A percentile compares a stretch with the other conserved stretches of the same genome.
phyloP scores from a whole-genome alignment of 2,113 vertebrate species.

The Poeciliopsis prolifica region DNA sequence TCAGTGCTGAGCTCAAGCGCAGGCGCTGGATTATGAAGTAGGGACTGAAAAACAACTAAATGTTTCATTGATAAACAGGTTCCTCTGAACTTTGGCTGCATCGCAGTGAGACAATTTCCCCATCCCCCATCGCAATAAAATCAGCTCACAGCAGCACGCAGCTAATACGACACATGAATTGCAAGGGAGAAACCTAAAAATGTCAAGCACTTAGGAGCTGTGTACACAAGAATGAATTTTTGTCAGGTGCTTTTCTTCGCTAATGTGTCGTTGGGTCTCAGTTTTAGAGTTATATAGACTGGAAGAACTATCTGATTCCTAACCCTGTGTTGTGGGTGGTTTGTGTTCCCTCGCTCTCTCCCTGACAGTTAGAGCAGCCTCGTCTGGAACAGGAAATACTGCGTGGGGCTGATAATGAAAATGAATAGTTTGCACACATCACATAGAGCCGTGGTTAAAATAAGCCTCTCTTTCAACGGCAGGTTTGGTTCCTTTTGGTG shows the following conservation, averaged over 20 bases:
- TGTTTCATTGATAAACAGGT: constrained; percentile 36
- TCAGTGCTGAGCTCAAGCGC: not conserved
- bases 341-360: constrained; percentile 15
- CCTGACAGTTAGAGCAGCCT: constrained; percentile 22
- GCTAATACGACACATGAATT: constrained; percentile 11
- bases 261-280: not conserved
- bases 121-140: constrained; percentile 49
- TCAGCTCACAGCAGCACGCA: constrained; percentile 7
- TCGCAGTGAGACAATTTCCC: constrained; percentile 18
- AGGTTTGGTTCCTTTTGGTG: not conserved
- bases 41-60: not conserved
- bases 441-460: not conserved
- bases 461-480: not conserved
- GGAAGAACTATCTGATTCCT: not conserved
- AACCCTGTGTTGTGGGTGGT: constrained; percentile 11
- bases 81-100: constrained; percentile 44
- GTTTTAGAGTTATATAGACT: not conserved
- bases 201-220: constrained; percentile 17
- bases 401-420: constrained; percentile 46
- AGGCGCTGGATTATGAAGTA: not conserved
- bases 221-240: not conserved
- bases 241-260: not conserved
- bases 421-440: constrained; percentile 21
- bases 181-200: constrained; percentile 15
- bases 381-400: constrained; percentile 44